Percentiles rank a stretch among this genome's conserved stretches.
phyloP scores from a whole-genome alignment of 2,113 vertebrate species.

The Poeciliopsis retropinna region DNA sequence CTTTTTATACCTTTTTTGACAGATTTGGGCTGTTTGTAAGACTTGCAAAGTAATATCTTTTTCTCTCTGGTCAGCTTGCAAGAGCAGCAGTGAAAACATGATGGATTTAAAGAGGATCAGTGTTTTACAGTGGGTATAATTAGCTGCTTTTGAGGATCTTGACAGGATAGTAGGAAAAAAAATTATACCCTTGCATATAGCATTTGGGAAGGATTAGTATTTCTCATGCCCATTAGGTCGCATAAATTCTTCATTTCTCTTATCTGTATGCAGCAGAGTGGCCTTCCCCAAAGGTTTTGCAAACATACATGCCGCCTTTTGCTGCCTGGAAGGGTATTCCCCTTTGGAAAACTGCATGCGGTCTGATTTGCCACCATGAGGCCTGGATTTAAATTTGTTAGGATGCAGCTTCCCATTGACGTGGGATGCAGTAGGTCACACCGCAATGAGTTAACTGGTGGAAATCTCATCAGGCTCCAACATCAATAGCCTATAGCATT shows the following conservation, averaged over 20 bases:
- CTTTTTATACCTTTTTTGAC: slow-evolving; percentile 80
- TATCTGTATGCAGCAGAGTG: slow-evolving; percentile 52
- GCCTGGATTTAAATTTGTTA: slow-evolving; percentile 39
- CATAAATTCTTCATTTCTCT: slow-evolving; percentile 51
- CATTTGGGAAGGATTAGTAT: slow-evolving; percentile 57
- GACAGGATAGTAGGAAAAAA: slow-evolving; percentile 44
- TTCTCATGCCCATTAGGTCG: slow-evolving; percentile 47
- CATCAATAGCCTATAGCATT: slow-evolving; percentile 15
- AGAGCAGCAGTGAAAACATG: slow-evolving; percentile 37
- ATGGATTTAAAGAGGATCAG: slow-evolving; percentile 63
- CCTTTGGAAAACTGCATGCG: slow-evolving; percentile 29
- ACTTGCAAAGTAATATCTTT: slow-evolving; percentile 69
- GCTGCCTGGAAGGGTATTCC: slow-evolving; percentile 33
- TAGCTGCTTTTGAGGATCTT: slow-evolving; percentile 62
- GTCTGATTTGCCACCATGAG: slow-evolving; percentile 32
- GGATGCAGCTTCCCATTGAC: slow-evolving; percentile 39
- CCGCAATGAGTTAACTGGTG: slow-evolving; percentile 4
- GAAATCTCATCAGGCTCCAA: slow-evolving; percentile 29
- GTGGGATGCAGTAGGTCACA: slow-evolving; percentile 11
- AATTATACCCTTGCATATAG: slow-evolving; percentile 12
- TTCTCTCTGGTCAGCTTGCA: slow-evolving; percentile 62
- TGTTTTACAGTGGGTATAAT: slow-evolving; percentile 62
- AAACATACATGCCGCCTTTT: slow-evolving; percentile 40
- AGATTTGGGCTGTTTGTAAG: slow-evolving; percentile 77
- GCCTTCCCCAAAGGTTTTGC: slow-evolving; percentile 24